These are phyloP conservation scores for Virgularia gustaviana DNA, from an alignment of 92 coral and sea anemone genomes.

Conservation along the genomic window DNA sequence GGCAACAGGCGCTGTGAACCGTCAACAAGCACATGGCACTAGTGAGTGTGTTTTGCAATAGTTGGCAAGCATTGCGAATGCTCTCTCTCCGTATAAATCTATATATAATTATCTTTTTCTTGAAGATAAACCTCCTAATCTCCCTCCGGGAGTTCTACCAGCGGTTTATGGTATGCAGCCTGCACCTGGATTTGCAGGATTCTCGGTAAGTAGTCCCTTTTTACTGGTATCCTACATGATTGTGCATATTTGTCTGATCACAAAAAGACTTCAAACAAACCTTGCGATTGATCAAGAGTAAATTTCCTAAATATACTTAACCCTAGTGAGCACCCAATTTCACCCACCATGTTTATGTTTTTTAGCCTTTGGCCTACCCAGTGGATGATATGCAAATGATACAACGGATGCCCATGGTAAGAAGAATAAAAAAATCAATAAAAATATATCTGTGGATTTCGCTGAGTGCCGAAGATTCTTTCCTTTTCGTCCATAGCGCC, in stretches of 20 bases:
- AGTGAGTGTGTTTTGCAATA: too few species aligned
- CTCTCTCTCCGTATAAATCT: not conserved
- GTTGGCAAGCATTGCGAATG: too few species aligned
- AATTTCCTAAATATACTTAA: not conserved
- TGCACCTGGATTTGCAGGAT: constrained; percentile 30
- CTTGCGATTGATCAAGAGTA: too few species aligned
- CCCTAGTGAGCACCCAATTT: not conserved
- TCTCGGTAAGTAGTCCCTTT: constrained; percentile 36
- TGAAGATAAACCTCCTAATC: constrained; percentile 26
- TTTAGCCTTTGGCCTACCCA: constrained; percentile 30
- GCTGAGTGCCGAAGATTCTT: too few species aligned
- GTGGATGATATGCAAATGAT: constrained; percentile 34
- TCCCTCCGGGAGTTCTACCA: constrained; percentile 38
- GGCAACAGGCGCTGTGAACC: not conserved
- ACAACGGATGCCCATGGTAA: constrained; percentile 32
- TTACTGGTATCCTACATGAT: too few species aligned
- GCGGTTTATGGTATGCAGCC: constrained; percentile 37
- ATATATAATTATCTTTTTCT: not conserved
- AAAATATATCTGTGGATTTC: too few species aligned
- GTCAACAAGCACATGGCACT: constrained; percentile 31
- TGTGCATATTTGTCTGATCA: too few species aligned
- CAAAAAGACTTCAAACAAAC: too few species aligned
- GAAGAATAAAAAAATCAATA: too few species aligned
- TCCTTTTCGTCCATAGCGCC: too few species aligned
- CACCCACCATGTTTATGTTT: not conserved